Conservation (phyloP, 2,888 invertebrate species). For the Cephalotes varians region DNA sequence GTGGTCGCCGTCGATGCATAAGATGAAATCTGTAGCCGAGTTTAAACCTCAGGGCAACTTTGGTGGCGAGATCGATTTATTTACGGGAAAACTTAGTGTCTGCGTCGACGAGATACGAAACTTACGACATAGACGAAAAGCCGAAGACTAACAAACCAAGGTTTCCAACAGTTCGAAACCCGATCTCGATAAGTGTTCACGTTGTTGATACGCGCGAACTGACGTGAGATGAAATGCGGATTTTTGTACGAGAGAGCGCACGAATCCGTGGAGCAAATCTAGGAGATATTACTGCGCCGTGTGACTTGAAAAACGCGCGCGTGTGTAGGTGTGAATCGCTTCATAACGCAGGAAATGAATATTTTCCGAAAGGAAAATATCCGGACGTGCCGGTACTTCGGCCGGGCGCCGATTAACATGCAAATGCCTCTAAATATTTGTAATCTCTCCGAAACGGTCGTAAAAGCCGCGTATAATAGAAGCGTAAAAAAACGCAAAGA, state of each 20-base stretch:
- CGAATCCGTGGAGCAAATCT: constrained; percentile 1
- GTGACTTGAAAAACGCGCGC: not conserved
- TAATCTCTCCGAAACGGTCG: constrained; percentile 18
- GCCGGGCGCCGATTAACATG: constrained; percentile 34
- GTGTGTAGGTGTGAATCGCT: constrained; percentile 7
- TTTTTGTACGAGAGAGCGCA: constrained; percentile 52
- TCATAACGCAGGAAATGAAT: constrained; percentile 29
- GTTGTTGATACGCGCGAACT: constrained; percentile 66
- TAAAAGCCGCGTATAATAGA: constrained; percentile 8
- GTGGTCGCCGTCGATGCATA: not conserved
- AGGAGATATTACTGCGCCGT: constrained; percentile 18
- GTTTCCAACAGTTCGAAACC: constrained; percentile 50
- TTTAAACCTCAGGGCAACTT: constrained; percentile 12
- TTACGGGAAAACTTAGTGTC: constrained; percentile 49
- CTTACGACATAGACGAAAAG: constrained; percentile 35
- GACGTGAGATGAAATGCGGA: constrained; percentile 54
- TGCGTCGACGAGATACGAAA: constrained; percentile 37
- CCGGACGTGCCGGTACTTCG: not conserved
- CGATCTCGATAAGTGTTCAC: constrained; percentile 65
- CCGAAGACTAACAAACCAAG: constrained; percentile 50
- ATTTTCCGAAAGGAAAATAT: constrained; percentile 36
- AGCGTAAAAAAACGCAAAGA: not conserved
- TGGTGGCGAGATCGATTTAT: constrained; percentile 30
- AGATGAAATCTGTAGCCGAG: constrained; percentile 12
- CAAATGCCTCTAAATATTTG: constrained; percentile 51